A percentile compares a stretch with the other conserved stretches of the same genome.
Conservation (phyloP, 1,140 invertebrate species). For the Laupala kohalensis region DNA sequence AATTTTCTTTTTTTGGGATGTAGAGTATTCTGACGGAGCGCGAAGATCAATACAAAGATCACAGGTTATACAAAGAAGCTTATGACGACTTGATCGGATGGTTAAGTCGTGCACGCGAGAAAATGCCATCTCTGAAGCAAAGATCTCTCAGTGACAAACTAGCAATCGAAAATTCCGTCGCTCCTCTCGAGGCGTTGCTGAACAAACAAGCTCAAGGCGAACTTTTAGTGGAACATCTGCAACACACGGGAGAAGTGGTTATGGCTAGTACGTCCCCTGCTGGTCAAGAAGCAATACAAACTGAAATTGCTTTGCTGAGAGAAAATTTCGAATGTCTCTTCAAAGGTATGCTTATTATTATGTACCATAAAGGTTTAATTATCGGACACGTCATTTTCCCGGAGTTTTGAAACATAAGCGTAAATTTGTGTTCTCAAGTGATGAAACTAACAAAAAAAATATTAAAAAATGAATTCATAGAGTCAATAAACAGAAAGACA, state of each 20-base stretch:
- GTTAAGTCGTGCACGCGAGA: conserved; percentile 73
- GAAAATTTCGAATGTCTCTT: conserved; percentile 76
- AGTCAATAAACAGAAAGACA: too few relatives aligned
- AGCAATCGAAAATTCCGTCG: conserved; percentile 73
- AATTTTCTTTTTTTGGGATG: neutral
- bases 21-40: conserved; percentile 59
- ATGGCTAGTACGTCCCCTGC: conserved; percentile 62
- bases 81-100: conserved; percentile 75
- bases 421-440: too few relatives aligned
- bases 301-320: conserved; percentile 68
- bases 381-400: too few relatives aligned
- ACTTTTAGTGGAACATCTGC: conserved; percentile 68
- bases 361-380: too few relatives aligned
- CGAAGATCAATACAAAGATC: conserved; percentile 76
- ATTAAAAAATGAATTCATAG: too few relatives aligned
- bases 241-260: conserved; percentile 75
- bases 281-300: conserved; percentile 66
- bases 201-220: conserved; percentile 87
- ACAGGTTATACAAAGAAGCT: conserved; percentile 75
- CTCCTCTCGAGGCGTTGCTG: conserved; percentile 69
- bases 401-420: too few relatives aligned
- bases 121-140: conserved; percentile 75
- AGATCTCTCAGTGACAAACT: conserved; percentile 72
- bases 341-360: conserved; percentile 33
- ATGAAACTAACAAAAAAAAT: too few relatives aligned